Evolutionary conservation across 2,113 vertebrate species (phyloP), one percentile per base, ranked within the genome.

Genomic region (Hipposideros armiger): DNA sequence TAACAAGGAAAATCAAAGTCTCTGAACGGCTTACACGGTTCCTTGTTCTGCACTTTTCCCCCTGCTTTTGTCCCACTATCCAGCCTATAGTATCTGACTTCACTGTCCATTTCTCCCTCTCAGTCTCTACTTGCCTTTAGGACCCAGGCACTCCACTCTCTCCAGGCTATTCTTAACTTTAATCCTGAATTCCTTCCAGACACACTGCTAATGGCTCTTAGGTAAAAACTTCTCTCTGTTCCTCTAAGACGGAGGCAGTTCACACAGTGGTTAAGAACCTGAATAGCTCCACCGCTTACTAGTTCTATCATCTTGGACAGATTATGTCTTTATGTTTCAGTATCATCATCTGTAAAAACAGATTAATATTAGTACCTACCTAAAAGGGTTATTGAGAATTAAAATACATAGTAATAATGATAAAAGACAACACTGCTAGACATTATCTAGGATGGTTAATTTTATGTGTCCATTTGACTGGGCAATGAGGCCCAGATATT

Each of bases 201-300:
- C 36, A 81, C n/a, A 73, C 30, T n/a, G n/a, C 9, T 64, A 58
- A 80, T 47, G 2, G 47, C 50, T 87, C 9, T 60, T 60, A 24
- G n/a, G 91, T 60, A 76, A 96, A 94, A 2, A 58, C 11, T 50
- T 67, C 32, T 81, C 30, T 82, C 13, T 93, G 60, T 42, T 85
- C 52, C 30, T 16, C n/a, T 56, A 70, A 54, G 26, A 47, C 32
- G 13, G 10, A 93, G 22, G 16, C 47, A 87, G 47, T 47, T 0
- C 40, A 42, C 58, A 93, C 11, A 72, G 45, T 30, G 1, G 7
- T 32, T 78, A 84, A 72, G 74, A 58, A 80, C 26, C 42, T 50
- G 24, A 86, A 74, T 1, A 69, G 14, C 14, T 84, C 56, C 32
- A 73, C 19, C 54, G 56, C 82, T 90, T 78, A 73, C 4, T 17